Conservation (phyloP, 2,797 vertebrate genomes). For the Onychomys torridus region DNA sequence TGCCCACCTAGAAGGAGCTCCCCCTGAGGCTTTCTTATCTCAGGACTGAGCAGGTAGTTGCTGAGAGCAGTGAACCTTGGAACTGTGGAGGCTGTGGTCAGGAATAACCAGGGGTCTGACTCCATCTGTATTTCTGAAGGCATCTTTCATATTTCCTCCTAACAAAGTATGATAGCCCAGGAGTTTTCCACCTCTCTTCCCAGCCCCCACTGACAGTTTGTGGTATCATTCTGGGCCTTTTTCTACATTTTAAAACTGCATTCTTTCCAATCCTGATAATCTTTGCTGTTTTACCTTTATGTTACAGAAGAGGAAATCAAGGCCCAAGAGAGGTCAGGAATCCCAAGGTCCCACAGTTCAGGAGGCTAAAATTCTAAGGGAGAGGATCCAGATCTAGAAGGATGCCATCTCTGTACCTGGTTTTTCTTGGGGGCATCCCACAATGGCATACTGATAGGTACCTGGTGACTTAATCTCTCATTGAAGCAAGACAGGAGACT, state of each 20-base stretch:
- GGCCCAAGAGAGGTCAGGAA: background rate
- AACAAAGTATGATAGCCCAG: background rate
- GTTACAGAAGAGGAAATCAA: constrained; percentile 42
- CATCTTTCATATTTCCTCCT: constrained; percentile 19
- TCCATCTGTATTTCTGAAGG: background rate
- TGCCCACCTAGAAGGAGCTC: background rate
- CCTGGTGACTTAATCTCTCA: background rate
- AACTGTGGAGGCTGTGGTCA: background rate
- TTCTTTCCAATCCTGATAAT: background rate
- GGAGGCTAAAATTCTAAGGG: background rate
- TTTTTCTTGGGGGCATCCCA: background rate
- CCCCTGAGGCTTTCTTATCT: background rate
- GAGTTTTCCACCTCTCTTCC: background rate
- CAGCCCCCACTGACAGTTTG: background rate
- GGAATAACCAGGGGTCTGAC: background rate
- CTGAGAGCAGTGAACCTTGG: background rate
- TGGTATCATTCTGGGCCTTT: background rate
- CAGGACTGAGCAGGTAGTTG: background rate
- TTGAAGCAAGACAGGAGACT: background rate
- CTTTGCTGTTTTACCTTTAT: background rate
- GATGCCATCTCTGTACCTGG: constrained; percentile 13
- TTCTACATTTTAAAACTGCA: background rate
- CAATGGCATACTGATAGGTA: background rate
- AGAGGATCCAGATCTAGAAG: background rate
- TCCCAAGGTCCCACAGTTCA: background rate